Percentiles rank a stretch among this genome's conserved stretches.
Conservation (phyloP, 2,113 vertebrate genomes). For the Morone saxatilis region DNA sequence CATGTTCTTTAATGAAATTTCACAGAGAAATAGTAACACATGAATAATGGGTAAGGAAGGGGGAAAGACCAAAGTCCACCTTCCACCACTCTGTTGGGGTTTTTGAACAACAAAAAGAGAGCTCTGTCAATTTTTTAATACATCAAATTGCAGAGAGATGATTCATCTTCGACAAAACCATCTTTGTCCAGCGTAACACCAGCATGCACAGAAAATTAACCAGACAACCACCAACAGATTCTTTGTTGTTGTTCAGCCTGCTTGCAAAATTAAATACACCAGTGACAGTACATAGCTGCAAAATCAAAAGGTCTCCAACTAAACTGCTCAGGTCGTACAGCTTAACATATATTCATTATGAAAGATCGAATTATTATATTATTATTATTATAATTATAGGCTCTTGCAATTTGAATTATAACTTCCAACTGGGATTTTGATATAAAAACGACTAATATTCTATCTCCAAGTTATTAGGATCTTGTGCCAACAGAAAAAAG, state of each 20-base stretch:
- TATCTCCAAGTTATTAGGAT: neutral
- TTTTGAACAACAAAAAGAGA: neutral
- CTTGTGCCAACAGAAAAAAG: neutral
- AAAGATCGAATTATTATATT: too few relatives aligned
- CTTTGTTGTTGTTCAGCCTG: neutral
- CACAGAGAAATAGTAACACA: neutral
- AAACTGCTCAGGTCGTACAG: neutral
- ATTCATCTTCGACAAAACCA: neutral
- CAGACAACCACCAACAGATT: neutral
- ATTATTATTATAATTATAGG: too few relatives aligned
- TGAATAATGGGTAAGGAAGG: neutral
- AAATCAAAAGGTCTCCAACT: neutral
- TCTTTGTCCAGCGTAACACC: too few relatives aligned
- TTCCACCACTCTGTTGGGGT: neutral
- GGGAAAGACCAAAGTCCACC: neutral
- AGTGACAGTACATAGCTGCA: neutral
- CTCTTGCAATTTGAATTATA: neutral
- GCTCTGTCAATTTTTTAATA: neutral
- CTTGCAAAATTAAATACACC: neutral
- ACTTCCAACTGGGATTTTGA: neutral
- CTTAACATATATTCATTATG: neutral
- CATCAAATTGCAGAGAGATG: neutral
- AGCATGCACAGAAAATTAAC: too few relatives aligned
- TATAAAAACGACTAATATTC: neutral
- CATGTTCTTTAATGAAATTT: slow-evolving; percentile 2